Evolutionary conservation across 1,140 invertebrate species (phyloP).

Genomic region (Ladona fulva): DNA sequence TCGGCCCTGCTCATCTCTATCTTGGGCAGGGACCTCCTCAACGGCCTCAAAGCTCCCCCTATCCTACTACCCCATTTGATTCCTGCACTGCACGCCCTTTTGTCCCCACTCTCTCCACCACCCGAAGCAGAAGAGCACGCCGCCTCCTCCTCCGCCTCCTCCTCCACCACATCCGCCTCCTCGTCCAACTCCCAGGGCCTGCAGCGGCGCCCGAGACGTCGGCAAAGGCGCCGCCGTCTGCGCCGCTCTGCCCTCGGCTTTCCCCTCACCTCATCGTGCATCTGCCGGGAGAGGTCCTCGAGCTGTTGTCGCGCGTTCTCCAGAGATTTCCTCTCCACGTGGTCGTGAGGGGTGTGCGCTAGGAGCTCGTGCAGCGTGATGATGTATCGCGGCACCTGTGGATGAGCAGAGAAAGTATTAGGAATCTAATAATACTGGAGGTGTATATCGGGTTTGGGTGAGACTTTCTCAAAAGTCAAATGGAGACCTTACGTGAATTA

Average conservation of each 20-base stretch:
- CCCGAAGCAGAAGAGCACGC: not conserved
- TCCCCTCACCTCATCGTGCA: conserved; percentile 69
- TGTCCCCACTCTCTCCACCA: not conserved
- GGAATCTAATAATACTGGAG: too few species aligned
- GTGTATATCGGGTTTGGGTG: too few species aligned
- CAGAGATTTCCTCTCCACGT: conserved; percentile 84
- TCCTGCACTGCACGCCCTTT: not conserved
- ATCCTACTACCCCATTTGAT: not conserved
- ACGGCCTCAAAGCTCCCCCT: not conserved
- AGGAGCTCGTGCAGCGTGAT: conserved; percentile 84
- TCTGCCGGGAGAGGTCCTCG: conserved; percentile 76
- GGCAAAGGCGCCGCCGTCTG: not conserved
- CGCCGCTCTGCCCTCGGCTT: not conserved
- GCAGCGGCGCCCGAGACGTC: not conserved
- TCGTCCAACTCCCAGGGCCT: not conserved
- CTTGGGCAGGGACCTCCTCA: not conserved
- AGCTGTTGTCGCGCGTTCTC: conserved; percentile 81
- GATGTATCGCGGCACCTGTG: conserved; percentile 83
- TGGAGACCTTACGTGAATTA: too few species aligned
- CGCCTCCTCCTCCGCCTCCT: not conserved
- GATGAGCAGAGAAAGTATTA: too few species aligned
- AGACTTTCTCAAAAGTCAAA: too few species aligned
- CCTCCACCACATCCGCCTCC: not conserved
- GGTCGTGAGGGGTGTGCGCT: conserved; percentile 87
- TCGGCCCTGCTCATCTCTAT: not conserved